Evolutionary conservation across 2,888 invertebrate species (phyloP).

Genomic region (Troides helena): DNA sequence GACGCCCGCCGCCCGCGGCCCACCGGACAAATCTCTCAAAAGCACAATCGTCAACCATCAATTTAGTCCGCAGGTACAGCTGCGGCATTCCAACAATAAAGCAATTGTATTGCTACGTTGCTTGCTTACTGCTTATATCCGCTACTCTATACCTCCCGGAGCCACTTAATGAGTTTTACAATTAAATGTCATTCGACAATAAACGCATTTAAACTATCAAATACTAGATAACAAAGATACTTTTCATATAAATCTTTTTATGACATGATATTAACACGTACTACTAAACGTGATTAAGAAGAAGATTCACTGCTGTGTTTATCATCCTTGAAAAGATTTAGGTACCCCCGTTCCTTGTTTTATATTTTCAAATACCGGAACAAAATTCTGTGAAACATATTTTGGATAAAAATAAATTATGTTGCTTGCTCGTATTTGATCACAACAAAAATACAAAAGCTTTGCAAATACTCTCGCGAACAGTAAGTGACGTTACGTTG

Average conservation of each 20-base stretch:
- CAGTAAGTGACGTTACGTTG: conserved; percentile 16
- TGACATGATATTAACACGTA: too few species aligned
- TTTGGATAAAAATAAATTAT: too few species aligned
- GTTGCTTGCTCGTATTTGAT: neutral
- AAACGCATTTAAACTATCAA: neutral
- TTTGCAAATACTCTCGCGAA: conserved; percentile 13
- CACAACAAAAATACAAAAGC: conserved; percentile 10
- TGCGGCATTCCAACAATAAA: conserved; percentile 26
- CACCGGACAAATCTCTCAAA: conserved; percentile 65
- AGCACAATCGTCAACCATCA: conserved; percentile 64
- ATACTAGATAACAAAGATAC: neutral
- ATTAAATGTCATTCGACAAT: neutral
- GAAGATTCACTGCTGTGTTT: too few species aligned
- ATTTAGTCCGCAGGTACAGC: conserved; percentile 28
- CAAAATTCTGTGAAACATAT: too few species aligned
- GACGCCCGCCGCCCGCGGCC: conserved; percentile 33
- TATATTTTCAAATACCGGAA: too few species aligned
- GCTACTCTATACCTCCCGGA: neutral
- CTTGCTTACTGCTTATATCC: neutral
- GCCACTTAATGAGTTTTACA: conserved; percentile 11
- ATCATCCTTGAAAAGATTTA: too few species aligned
- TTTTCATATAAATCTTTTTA: neutral
- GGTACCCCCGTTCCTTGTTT: too few species aligned
- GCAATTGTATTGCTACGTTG: conserved; percentile 12
- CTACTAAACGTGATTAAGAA: too few species aligned